phyloP scores from a whole-genome alignment of 64 coral and sea anemone species.

The Dendrophyllia cribrosa region DNA sequence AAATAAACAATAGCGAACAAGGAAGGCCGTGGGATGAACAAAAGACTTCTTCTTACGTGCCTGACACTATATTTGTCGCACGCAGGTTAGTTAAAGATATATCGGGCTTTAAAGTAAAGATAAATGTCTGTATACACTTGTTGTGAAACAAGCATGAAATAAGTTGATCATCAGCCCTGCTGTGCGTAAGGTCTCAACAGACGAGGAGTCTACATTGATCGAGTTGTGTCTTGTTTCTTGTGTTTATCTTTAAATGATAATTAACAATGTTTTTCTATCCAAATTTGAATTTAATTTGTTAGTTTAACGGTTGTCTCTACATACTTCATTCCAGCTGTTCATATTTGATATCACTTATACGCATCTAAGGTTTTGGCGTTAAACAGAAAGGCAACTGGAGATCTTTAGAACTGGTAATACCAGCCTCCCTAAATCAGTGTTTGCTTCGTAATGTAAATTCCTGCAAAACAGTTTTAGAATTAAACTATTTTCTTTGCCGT shows the following conservation, averaged over 20 bases:
- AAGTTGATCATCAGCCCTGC: not conserved
- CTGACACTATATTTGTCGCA: conserved; percentile 46
- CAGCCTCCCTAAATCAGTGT: too few species aligned
- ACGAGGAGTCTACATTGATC: not conserved
- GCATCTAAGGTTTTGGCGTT: too few species aligned
- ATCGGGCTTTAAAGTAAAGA: not conserved
- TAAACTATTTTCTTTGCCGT: too few species aligned
- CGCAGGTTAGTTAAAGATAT: conserved; percentile 8
- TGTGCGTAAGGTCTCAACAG: not conserved
- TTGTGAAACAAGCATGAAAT: not conserved
- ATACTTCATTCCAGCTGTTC: not conserved
- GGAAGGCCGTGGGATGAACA: conserved; percentile 42
- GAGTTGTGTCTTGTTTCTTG: not conserved
- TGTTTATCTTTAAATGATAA: not conserved
- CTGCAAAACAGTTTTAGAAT: too few species aligned
- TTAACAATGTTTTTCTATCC: not conserved
- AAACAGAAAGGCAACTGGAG: too few species aligned
- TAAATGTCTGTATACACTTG: not conserved
- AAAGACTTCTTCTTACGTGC: conserved; percentile 44
- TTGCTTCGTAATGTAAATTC: too few species aligned
- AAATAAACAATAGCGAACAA: conserved; percentile 51
- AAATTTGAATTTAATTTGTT: not conserved
- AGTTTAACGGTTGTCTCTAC: not conserved
- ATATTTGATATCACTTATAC: too few species aligned
- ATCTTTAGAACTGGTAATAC: too few species aligned